Base-by-base conservation (phyloP, 1,140 invertebrate species). In the Eumaeus atala region DNA sequence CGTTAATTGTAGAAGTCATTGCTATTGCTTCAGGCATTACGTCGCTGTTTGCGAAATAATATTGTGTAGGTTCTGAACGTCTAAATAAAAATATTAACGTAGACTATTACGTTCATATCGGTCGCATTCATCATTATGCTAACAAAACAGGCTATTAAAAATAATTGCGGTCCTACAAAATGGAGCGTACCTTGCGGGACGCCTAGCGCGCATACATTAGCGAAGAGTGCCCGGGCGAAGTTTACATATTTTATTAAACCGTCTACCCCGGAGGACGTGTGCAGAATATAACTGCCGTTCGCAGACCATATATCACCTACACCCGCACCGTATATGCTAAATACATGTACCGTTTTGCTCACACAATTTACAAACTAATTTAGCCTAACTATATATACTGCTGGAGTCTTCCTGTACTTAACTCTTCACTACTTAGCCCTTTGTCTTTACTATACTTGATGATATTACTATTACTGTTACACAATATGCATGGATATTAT, bases 211-310 rank as follows among this genome's bases (percentile, higher is more conserved):
- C 63, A 66, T 62, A 66, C 51, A 66, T 66, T 62, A 66, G 57
- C 51, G 59, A n/a, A 48, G 56, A 38, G 54, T 35, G 54, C 40
- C 18, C 18, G 48, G 57, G 58, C 51, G 14, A 40, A 51, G 58
- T 59, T 59, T 61, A 64, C 60, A 62, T 66, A 60, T 66, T 66
- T 66, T 66, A 66, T 66, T 59, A 66, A 64, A 64, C 62, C 62
- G 38, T 57, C 59, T 51, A 48, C 48, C 58, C 52, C 57, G 16
- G 53, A 48, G 58, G 54, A 62, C 56, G 63, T 65, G 63, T 58
- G 35, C 48, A 33, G 59, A 61, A 62, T 65, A 49, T 53, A 28
- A 28, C 21, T 28, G 34, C 35, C 48, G 51, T 56, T 55, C 51
- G 52, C 55, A 54, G 57, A 38, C 34, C 49, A 47, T 61, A 58